These are phyloP conservation scores for Drymodes brunneopygia DNA, from an alignment of 2,113 vertebrate genomes.

Conservation along the genomic window DNA sequence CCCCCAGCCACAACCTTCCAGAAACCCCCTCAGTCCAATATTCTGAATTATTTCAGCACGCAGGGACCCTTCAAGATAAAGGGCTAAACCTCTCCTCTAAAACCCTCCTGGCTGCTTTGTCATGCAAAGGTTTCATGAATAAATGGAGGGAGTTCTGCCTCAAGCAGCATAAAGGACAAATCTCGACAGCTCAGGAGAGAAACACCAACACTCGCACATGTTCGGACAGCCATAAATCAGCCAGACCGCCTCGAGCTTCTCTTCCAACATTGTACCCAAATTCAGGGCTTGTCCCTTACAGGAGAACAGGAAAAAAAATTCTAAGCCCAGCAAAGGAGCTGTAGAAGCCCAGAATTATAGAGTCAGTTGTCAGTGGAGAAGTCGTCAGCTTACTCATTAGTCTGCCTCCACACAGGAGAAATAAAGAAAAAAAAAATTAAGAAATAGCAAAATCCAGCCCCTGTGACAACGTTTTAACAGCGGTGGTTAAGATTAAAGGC, in stretches of 20 bases:
- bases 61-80: not conserved
- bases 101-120: not conserved
- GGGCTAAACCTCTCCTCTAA: not conserved
- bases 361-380: not conserved
- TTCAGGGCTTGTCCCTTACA: not conserved
- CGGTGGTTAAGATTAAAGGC: not conserved
- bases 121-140: not conserved
- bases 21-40: not conserved
- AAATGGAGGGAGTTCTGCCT: not conserved
- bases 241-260: not conserved
- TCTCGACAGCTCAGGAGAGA: not conserved
- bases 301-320: not conserved
- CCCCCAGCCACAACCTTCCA: not conserved
- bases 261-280: not conserved
- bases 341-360: not conserved
- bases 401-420: not conserved
- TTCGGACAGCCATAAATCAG: not conserved
- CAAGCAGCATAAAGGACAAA: not conserved
- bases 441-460: not conserved
- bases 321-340: not conserved
- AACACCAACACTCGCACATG: not conserved
- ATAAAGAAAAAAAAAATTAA: too few relatives aligned
- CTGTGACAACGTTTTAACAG: not conserved
- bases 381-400: not conserved
- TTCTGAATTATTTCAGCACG: not conserved